Evolutionary conservation across 2,797 vertebrate genomes (phyloP).

Genomic region (Caiman crocodilus): DNA sequence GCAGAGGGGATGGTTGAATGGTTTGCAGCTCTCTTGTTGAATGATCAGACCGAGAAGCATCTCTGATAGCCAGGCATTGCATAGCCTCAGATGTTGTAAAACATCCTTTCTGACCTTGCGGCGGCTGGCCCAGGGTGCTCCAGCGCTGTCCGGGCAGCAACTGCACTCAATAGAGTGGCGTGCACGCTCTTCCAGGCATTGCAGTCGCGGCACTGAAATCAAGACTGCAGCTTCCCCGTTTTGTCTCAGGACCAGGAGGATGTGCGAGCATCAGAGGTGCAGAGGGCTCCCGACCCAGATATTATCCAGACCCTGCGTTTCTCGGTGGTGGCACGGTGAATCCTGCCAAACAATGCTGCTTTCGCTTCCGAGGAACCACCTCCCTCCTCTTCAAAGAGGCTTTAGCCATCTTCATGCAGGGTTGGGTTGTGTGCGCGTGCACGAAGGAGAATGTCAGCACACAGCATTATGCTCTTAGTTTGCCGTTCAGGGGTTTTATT

Average conservation of each 20-base stretch:
- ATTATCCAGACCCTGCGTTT: neutral
- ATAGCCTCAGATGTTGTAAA: neutral
- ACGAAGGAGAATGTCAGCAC: neutral
- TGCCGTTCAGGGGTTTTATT: neutral
- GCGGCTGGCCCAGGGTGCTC: neutral
- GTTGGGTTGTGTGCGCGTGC: neutral
- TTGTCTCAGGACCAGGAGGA: neutral
- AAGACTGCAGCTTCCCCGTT: neutral
- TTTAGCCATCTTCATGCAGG: neutral
- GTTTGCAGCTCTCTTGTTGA: neutral
- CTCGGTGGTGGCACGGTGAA: neutral
- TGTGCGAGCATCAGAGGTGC: neutral
- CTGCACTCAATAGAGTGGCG: neutral
- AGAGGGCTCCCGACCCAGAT: neutral
- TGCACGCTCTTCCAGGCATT: neutral
- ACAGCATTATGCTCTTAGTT: neutral
- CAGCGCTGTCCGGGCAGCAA: neutral
- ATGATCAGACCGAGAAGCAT: neutral
- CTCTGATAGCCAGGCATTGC: neutral
- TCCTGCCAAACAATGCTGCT: neutral
- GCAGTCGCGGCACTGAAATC: neutral
- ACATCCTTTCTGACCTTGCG: neutral
- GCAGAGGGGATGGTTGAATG: too few relatives aligned
- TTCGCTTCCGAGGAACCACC: neutral
- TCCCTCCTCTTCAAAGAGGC: neutral